These are phyloP conservation scores for Diphyllodes magnificus DNA, from an alignment of 2,113 vertebrate species.

Conservation along the genomic window DNA sequence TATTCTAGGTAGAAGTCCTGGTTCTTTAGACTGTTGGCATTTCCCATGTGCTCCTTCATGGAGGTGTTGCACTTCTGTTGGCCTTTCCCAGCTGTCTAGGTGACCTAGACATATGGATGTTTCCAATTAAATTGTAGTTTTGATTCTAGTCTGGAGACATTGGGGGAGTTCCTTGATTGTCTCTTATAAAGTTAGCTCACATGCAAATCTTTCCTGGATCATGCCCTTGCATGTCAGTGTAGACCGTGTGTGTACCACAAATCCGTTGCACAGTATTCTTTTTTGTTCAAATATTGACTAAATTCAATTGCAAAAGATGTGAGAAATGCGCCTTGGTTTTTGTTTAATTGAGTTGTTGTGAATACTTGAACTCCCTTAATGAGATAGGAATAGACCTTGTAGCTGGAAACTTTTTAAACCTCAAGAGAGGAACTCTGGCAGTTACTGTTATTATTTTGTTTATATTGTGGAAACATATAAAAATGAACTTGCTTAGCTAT, in stretches of 20 bases:
- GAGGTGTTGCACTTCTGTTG: neutral
- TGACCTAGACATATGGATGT: neutral
- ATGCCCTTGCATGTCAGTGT: neutral
- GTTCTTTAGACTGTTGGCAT: neutral
- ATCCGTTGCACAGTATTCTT: neutral
- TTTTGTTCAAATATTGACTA: neutral
- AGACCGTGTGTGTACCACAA: neutral
- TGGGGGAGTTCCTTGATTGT: neutral
- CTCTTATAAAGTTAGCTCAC: neutral
- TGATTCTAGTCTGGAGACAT: neutral
- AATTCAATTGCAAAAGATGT: neutral
- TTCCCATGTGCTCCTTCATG: neutral
- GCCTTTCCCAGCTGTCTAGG: neutral
- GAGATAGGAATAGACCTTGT: neutral
- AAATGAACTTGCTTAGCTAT: neutral
- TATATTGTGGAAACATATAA: neutral
- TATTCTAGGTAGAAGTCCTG: neutral
- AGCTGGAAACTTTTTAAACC: neutral
- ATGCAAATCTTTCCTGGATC: neutral
- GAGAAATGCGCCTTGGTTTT: neutral
- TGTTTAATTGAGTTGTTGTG: neutral
- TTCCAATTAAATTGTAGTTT: neutral
- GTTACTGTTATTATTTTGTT: neutral
- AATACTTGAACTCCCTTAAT: neutral
- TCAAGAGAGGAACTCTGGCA: neutral